Base-by-base conservation (phyloP, 1,140 invertebrate genomes). In the Pachyrhynchus sulphureomaculatus region DNA sequence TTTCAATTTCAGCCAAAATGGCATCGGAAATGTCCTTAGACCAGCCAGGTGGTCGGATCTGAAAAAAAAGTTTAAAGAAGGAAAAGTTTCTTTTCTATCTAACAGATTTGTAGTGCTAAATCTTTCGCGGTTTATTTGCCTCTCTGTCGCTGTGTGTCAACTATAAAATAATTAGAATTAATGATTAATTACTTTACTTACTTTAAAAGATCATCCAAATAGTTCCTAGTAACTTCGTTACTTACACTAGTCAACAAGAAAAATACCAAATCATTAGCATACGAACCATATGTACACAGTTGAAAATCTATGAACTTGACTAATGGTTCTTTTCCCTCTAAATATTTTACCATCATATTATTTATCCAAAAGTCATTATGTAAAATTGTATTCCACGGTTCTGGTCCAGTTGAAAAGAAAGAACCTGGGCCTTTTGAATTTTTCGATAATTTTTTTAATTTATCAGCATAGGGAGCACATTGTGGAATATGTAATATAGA, bases 231-330 rank as follows among this genome's bases (percentile, higher is more conserved):
- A 0, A 81, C 69, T 0, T 74, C 56, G 6, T 70, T 65, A 4
- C 74, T 65, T 5, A 83, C 68, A 45, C 82, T 84, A 0, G 78
- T 79, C 10, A 79, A 76, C 0, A 86, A 53, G 33, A 83, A 79
- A 42, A 84, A 85, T 0, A 80, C 63, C 2, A 86, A 44, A 64
- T 86, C 84, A 1, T 79, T 72, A 0, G 79, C 54, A 4, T 80
- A 72, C 15, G 78, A 84, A 0, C 75, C 69, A 32, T 80, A 78
- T n/a, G 79, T 65, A 15, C 78, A 78, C 18, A 81, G 79, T 74
- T 86, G 84, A 55, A 84, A 84, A 62, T 86, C 84, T 0, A 86
- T 73, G 29, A 86, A 78, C 69, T 83, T 84, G 2, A 82, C 53
- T 32, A 79, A 75, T 0, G 74, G 63, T 0, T 80, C 73, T 15